A percentile compares a stretch with the other conserved stretches of the same genome.
Conservation (phyloP, 2,113 vertebrate genomes). For the Hippocampus zosterae region DNA sequence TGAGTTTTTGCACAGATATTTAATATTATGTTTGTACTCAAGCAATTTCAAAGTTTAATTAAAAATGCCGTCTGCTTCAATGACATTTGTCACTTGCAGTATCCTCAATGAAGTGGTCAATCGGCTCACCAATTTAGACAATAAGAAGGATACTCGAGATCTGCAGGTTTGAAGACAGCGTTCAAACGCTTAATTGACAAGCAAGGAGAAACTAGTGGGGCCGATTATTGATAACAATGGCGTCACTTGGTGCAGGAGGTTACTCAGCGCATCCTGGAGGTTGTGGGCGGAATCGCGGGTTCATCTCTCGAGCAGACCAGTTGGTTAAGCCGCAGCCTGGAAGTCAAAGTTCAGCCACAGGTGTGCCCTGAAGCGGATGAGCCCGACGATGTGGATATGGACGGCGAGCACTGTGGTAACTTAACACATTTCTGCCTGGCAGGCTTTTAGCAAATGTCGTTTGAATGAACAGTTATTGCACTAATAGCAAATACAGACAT, state of each 20-base stretch:
- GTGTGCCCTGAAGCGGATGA: slow-evolving; percentile 79
- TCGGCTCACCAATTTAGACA: slow-evolving; percentile 86
- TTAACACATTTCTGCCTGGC: background rate
- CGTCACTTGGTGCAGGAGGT: slow-evolving; percentile 77
- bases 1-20: slow-evolving; percentile 51
- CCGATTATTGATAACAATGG: background rate
- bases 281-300: slow-evolving; percentile 86
- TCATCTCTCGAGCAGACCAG: slow-evolving; percentile 97
- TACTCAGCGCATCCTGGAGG: slow-evolving; percentile 89
- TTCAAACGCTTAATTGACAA: background rate
- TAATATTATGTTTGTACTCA: background rate
- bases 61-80: background rate
- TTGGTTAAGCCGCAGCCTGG: slow-evolving; percentile 94
- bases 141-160: slow-evolving; percentile 89
- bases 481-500: background rate
- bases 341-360: slow-evolving; percentile 95
- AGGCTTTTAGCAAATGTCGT: background rate
- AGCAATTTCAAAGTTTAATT: background rate
- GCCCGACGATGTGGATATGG: slow-evolving; percentile 67
- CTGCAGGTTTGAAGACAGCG: slow-evolving; percentile 79
- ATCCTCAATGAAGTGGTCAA: slow-evolving; percentile 91
- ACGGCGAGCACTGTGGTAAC: slow-evolving; percentile 73
- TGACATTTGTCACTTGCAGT: slow-evolving; percentile 62
- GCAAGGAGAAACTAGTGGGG: background rate
- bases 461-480: background rate